Percentiles rank a stretch among this genome's conserved stretches.
These are phyloP conservation scores for Cirrhinus molitorella DNA, from an alignment of 2,797 vertebrate genomes.

Conservation along the genomic window DNA sequence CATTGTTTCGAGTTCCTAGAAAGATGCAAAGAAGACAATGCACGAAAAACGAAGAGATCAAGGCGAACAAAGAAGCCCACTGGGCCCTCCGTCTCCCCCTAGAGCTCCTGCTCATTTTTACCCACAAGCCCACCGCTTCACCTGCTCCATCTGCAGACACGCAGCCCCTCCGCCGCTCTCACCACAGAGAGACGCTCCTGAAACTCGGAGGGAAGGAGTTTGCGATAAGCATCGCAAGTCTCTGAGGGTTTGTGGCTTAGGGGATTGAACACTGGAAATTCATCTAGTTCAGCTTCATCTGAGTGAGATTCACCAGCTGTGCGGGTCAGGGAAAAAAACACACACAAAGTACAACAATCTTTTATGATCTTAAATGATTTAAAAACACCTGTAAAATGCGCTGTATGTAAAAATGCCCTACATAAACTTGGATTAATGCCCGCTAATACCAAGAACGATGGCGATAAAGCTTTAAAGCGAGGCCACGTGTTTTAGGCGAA, in stretches of 20 bases:
- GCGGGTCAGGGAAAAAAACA: constrained; percentile 10
- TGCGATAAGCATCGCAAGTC: background rate
- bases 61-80: constrained; percentile 57
- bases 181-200: constrained; percentile 23
- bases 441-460: background rate
- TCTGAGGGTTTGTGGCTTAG: constrained; percentile 38
- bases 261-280: constrained; percentile 19
- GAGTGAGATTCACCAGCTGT: constrained; percentile 27
- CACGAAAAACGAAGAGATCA: constrained; percentile 37
- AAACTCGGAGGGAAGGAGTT: constrained; percentile 5
- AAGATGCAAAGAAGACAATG: constrained; percentile 14
- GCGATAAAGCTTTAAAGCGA: background rate
- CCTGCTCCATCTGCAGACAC: constrained; percentile 53
- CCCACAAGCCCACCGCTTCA: constrained; percentile 46
- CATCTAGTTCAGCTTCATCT: constrained; percentile 23
- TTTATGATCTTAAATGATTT: constrained; percentile 15
- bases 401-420: background rate
- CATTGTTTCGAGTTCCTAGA: constrained; percentile 35
- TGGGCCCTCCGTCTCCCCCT: constrained; percentile 42
- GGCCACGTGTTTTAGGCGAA: background rate
- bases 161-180: constrained; percentile 15
- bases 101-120: constrained; percentile 48
- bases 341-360: background rate
- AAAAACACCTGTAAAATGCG: background rate
- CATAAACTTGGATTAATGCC: background rate